Evolutionary conservation across 1,140 invertebrate species (phyloP), one percentile per base, ranked within the genome.

Genomic region (Oreohelix idahoensis): DNA sequence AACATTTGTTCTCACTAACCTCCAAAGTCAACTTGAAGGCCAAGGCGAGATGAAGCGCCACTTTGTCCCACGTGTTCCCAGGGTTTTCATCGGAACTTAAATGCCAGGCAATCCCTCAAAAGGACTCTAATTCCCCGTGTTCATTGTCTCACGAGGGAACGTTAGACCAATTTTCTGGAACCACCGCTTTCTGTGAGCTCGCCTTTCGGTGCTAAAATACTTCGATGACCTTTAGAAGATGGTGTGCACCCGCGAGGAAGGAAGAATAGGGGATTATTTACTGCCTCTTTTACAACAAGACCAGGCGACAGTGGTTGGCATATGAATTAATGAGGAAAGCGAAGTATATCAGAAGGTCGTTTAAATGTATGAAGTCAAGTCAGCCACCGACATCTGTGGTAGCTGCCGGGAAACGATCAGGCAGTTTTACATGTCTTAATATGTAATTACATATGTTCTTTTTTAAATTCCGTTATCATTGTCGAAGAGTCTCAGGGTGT

Each of bases 21-120:
- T 45, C 71, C 71, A 2, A 73, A 73, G 38, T 4, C 71, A 42
- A 23, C 71, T 39, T 73, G 71, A 39, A 39, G 38, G 71, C 23
- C 71, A 45, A 42, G 36, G 23, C 17, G 23, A 42, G 23, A 45
- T 15, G 36, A 42, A 73, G 26, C 23, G 71, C 10, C 42, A 45
- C 1, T 73, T 45, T 39, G 71, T 45, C 71, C 71, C 36, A 5
- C 38, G 2, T 26, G 71, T 73, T 73, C 71, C 71, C 71, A 73
- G 71, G 71, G 10, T 73, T 66, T 66, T 32, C 63, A 32, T 11
- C 63, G n/a, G n/a, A 5, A 11, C 35, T 20, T 1, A 73, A 73
- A 73, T 73, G 71, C 71, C 71, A 73, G 71, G 71, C 71, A 45
- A 39, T 45, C 71, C 36, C 26, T 39, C 36, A 45, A n/a, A 15